Evolutionary conservation across 2,888 invertebrate species (phyloP).

Genomic region (Ophion ellenae): DNA sequence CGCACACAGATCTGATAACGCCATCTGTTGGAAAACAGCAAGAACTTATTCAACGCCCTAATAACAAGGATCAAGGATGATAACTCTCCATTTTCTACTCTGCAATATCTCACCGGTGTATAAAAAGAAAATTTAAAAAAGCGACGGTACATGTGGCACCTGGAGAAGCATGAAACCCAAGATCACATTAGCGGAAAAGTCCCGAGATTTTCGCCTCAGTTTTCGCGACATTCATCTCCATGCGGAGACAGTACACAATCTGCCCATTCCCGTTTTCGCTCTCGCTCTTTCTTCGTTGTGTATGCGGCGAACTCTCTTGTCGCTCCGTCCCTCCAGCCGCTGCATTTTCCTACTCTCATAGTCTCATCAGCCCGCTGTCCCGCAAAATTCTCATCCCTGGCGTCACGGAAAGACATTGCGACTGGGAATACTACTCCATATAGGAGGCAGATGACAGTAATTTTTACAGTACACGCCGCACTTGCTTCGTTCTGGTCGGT

Average conservation of each 20-base stretch:
- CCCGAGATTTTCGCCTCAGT: slow-evolving; percentile 51
- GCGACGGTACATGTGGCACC: not conserved
- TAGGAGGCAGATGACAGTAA: slow-evolving; percentile 30
- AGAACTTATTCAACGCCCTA: too few species aligned
- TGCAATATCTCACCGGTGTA: too few species aligned
- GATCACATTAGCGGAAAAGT: slow-evolving; percentile 33
- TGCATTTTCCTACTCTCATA: slow-evolving; percentile 3
- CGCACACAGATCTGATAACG: too few species aligned
- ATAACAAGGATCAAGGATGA: too few species aligned
- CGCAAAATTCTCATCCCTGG: slow-evolving; percentile 14
- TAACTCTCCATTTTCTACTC: too few species aligned
- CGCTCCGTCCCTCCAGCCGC: slow-evolving; percentile 6
- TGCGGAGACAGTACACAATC: too few species aligned
- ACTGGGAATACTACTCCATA: slow-evolving; percentile 18
- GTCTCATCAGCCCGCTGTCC: slow-evolving; percentile 1
- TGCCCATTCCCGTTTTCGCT: too few species aligned
- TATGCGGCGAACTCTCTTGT: not conserved
- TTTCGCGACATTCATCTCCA: slow-evolving; percentile 24
- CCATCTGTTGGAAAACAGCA: too few species aligned
- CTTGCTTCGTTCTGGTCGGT: slow-evolving; percentile 18
- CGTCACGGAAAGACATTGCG: slow-evolving; percentile 8
- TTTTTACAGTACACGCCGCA: slow-evolving; percentile 17
- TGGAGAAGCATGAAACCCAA: slow-evolving; percentile 17
- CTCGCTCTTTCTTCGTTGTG: not conserved
- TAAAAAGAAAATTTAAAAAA: not conserved